These are phyloP conservation scores for Pelecanus crispus DNA, from an alignment of 2,113 vertebrate species.

Conservation along the genomic window DNA sequence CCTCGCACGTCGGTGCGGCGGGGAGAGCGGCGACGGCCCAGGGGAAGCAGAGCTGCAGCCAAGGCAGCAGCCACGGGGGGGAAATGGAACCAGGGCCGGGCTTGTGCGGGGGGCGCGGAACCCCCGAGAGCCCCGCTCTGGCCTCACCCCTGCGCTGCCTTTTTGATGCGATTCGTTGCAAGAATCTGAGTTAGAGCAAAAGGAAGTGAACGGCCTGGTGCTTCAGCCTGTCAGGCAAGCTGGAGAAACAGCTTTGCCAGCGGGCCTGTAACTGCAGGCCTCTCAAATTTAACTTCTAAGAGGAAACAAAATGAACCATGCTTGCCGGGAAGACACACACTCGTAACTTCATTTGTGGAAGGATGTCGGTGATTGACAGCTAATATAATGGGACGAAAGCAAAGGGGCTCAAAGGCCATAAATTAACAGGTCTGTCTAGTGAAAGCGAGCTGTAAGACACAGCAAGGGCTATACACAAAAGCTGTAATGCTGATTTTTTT, in stretches of 20 bases:
- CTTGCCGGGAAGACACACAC: background rate
- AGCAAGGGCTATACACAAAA: background rate
- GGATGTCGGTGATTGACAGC: background rate
- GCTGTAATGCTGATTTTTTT: background rate
- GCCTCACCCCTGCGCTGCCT: rapidly evolving
- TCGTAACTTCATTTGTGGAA: background rate
- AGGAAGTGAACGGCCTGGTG: background rate
- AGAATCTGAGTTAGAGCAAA: background rate
- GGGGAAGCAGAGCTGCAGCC: background rate
- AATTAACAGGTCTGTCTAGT: background rate
- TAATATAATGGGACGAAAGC: background rate
- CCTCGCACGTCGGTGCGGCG: background rate
- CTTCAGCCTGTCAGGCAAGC: background rate
- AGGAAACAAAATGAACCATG: background rate
- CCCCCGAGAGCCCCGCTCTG: too few relatives aligned
- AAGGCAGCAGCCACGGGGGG: background rate
- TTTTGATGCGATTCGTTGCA: background rate
- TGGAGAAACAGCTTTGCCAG: background rate
- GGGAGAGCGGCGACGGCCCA: background rate
- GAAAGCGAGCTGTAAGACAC: too few relatives aligned
- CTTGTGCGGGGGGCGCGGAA: too few relatives aligned
- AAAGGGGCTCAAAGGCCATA: background rate
- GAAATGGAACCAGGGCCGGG: too few relatives aligned
- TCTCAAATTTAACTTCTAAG: background rate
- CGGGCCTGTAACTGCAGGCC: background rate